Evolutionary conservation across 2,797 vertebrate species (phyloP).

Genomic region (Diplodus puntazzo): DNA sequence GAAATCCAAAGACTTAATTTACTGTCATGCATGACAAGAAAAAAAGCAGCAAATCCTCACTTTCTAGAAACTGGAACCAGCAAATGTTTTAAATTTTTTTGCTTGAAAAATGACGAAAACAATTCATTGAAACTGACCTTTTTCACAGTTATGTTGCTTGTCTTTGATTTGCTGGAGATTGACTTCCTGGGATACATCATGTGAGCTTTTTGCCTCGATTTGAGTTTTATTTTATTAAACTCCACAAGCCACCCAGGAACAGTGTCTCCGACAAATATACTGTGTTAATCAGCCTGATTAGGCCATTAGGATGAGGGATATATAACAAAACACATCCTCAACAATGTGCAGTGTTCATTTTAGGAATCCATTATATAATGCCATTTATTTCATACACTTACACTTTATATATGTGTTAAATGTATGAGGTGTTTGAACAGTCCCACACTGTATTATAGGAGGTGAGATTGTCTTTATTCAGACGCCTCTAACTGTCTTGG

Average conservation of each 20-base stretch:
- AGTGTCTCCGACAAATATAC: neutral
- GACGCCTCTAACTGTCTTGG: constrained; percentile 13
- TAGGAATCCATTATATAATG: neutral
- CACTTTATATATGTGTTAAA: neutral
- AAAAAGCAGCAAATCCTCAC: too few relatives aligned
- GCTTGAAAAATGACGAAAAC: too few relatives aligned
- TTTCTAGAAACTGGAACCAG: too few relatives aligned
- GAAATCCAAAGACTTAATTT: too few relatives aligned
- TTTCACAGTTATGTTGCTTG: neutral
- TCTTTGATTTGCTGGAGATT: neutral
- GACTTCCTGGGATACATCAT: constrained; percentile 4
- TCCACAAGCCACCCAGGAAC: neutral
- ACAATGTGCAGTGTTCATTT: neutral
- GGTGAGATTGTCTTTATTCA: constrained; percentile 27
- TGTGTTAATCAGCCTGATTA: constrained; percentile 14
- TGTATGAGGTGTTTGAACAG: constrained; percentile 10
- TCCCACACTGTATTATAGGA: constrained; percentile 33
- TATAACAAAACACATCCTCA: neutral
- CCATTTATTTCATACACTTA: neutral
- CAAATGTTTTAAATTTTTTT: too few relatives aligned
- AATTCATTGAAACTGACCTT: neutral
- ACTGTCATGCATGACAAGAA: too few relatives aligned
- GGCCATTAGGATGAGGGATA: constrained; percentile 1
- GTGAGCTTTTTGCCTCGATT: neutral
- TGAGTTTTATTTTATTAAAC: neutral